Evolutionary conservation across 1,140 invertebrate genomes (phyloP).

Genomic region (Anastrepha obliqua): DNA sequence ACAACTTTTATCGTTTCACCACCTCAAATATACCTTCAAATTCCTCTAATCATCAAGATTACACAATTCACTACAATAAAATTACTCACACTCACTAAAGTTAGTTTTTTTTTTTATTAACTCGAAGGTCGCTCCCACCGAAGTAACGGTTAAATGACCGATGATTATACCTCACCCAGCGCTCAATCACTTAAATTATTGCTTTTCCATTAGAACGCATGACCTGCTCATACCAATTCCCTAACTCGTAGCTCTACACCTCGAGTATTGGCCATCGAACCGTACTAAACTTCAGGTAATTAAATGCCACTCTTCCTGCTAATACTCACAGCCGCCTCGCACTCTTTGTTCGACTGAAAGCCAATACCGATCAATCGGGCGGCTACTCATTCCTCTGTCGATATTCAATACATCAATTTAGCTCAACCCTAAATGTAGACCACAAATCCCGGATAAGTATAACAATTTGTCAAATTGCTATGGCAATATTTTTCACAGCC

Average conservation of each 20-base stretch:
- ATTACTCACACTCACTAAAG: too few species aligned
- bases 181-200: slow-evolving; percentile 8
- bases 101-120: too few species aligned
- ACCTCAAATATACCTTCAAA: too few species aligned
- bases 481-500: slow-evolving; percentile 50
- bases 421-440: not conserved
- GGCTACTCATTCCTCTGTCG: not conserved
- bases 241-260: not conserved
- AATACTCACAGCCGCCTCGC: not conserved
- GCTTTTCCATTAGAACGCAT: slow-evolving; percentile 13
- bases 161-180: not conserved
- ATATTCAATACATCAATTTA: slow-evolving; percentile 13
- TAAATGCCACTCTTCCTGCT: not conserved
- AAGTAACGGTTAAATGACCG: not conserved
- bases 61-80: too few species aligned
- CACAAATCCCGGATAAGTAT: slow-evolving; percentile 34
- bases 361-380: not conserved
- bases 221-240: not conserved
- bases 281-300: not conserved
- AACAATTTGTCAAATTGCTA: slow-evolving; percentile 53
- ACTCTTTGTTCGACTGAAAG: too few species aligned
- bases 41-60: too few species aligned
- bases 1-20: too few species aligned
- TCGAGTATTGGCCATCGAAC: not conserved
- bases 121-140: not conserved